phyloP scores from a whole-genome alignment of 2,888 invertebrate species.

The Meteorus colon region DNA sequence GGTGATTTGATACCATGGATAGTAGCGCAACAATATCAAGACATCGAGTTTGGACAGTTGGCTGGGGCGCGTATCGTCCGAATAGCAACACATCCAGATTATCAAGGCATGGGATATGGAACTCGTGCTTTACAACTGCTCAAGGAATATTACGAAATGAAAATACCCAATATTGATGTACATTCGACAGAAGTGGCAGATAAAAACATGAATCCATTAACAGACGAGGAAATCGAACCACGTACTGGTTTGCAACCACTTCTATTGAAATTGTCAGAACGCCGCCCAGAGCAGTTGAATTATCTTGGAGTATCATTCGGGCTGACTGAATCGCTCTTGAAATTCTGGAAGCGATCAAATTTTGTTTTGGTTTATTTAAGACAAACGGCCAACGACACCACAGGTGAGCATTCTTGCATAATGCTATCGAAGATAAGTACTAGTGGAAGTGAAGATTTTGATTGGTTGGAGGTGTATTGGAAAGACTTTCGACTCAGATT shows the following conservation, averaged over 20 bases:
- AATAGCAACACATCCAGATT: slow-evolving; percentile 98
- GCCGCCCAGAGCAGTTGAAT: slow-evolving; percentile 88
- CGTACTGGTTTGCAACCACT: slow-evolving; percentile 90
- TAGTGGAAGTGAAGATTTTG: slow-evolving; percentile 67
- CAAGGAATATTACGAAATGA: slow-evolving; percentile 90
- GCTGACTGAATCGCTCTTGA: slow-evolving; percentile 88
- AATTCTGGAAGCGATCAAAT: slow-evolving; percentile 90
- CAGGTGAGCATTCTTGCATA: slow-evolving; percentile 98
- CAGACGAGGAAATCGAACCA: slow-evolving; percentile 83
- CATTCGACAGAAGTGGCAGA: slow-evolving; percentile 73
- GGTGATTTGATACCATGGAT: slow-evolving; percentile 99
- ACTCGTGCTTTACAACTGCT: slow-evolving; percentile 88
- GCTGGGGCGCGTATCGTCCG: slow-evolving; percentile 94
- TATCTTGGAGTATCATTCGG: slow-evolving; percentile 97
- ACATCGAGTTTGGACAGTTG: slow-evolving; percentile 92
- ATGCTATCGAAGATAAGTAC: slow-evolving; percentile 87
- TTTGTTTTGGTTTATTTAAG: slow-evolving; percentile 94
- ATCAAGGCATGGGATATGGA: slow-evolving; percentile 98
- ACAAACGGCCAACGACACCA: slow-evolving; percentile 95
- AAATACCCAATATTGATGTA: slow-evolving; percentile 82
- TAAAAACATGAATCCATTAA: slow-evolving; percentile 78
- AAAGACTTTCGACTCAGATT: slow-evolving; percentile 90
- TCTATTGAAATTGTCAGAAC: slow-evolving; percentile 88
- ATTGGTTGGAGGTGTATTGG: slow-evolving; percentile 88
- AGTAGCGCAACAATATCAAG: slow-evolving; percentile 95